phyloP scores from a whole-genome alignment of 2,797 vertebrate genomes.

The Rousettus madagascariensis region DNA sequence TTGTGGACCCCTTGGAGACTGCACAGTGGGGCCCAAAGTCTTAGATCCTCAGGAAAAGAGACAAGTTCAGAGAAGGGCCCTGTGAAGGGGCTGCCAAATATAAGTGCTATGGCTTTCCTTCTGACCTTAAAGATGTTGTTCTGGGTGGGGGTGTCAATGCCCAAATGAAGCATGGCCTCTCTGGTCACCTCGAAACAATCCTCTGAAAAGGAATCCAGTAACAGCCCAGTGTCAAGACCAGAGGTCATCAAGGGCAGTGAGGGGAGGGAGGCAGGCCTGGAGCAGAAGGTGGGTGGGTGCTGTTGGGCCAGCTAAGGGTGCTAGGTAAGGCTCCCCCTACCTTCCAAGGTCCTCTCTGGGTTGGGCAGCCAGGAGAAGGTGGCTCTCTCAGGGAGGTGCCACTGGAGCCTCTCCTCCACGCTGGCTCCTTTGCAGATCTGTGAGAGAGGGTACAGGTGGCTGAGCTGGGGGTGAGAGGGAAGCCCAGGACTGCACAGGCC shows the following conservation, averaged over 20 bases:
- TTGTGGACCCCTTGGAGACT: neutral
- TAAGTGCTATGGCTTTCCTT: neutral
- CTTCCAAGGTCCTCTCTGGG: constrained; percentile 89
- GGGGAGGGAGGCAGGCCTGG: neutral
- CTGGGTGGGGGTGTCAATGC: constrained; percentile 87
- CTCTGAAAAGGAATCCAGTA: constrained; percentile 86
- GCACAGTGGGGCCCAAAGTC: neutral
- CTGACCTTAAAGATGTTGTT: constrained; percentile 94
- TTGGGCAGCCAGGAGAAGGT: constrained; percentile 94
- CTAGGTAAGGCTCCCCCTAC: constrained; percentile 79
- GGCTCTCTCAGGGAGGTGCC: constrained; percentile 88
- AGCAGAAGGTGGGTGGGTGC: neutral
- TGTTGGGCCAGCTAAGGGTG: neutral
- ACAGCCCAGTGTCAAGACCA: neutral
- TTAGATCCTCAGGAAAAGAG: neutral
- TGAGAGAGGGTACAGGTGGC: constrained; percentile 7
- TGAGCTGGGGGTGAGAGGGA: neutral
- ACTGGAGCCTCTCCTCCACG: constrained; percentile 90
- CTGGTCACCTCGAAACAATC: constrained; percentile 93
- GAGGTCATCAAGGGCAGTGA: neutral
- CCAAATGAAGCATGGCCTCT: constrained; percentile 93
- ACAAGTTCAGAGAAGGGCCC: neutral
- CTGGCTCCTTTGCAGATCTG: constrained; percentile 95
- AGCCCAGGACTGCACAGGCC: neutral
- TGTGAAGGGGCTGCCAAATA: neutral